A percentile compares a stretch with the other conserved stretches of the same genome.
Evolutionary conservation across 1,140 invertebrate genomes (phyloP).

Genomic region (Leguminivora glycinivorella): DNA sequence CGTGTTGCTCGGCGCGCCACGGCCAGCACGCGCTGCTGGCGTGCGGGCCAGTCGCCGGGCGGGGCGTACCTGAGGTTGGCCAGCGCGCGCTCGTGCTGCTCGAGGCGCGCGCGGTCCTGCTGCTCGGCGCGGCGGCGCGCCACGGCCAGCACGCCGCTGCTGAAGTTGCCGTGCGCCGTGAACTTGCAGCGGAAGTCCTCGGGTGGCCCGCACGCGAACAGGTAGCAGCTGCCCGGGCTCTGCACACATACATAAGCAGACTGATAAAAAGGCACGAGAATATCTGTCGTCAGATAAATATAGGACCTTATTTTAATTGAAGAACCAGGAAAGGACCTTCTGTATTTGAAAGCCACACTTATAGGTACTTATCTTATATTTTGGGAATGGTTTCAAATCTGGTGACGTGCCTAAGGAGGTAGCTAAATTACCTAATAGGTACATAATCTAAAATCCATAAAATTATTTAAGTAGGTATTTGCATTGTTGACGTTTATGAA

Average conservation of each 20-base stretch:
- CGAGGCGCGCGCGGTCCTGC: slow-evolving; percentile 85
- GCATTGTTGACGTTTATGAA: background rate
- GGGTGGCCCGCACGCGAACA: slow-evolving; percentile 93
- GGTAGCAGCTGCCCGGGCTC: slow-evolving; percentile 92
- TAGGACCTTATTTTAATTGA: too few relatives aligned
- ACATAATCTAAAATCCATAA: too few relatives aligned
- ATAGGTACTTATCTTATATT: too few relatives aligned
- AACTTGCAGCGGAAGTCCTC: slow-evolving; percentile 96
- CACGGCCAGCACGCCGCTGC: slow-evolving; percentile 88
- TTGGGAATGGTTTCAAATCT: background rate
- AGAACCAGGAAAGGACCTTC: too few relatives aligned
- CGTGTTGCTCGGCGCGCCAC: slow-evolving; percentile 86
- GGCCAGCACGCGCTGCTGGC: slow-evolving; percentile 90
- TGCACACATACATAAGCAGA: slow-evolving; percentile 63
- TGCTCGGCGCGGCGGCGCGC: slow-evolving; percentile 83
- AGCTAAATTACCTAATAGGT: too few relatives aligned
- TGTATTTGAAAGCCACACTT: too few relatives aligned
- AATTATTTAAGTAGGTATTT: too few relatives aligned
- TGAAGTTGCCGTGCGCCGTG: slow-evolving; percentile 92
- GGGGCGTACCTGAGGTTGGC: slow-evolving; percentile 88
- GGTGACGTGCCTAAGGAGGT: background rate
- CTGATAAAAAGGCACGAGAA: too few relatives aligned
- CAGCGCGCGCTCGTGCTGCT: slow-evolving; percentile 90
- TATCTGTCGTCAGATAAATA: too few relatives aligned
- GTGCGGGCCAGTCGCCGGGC: slow-evolving; percentile 93